Conservation (phyloP, 2,797 vertebrate species). For the Acanthurus leucopareius region DNA sequence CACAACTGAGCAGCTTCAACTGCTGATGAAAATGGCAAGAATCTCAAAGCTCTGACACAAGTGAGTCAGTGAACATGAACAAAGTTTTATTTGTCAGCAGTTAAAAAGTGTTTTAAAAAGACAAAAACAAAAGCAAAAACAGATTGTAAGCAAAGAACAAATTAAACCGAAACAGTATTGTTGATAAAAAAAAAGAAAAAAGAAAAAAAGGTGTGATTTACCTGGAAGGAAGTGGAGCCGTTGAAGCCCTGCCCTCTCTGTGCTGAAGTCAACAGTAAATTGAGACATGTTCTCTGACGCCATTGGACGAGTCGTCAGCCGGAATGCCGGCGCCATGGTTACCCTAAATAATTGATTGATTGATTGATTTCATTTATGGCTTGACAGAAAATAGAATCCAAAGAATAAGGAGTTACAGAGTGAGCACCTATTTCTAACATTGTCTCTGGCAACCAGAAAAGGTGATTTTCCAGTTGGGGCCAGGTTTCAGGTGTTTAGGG, state of each 20-base stretch:
- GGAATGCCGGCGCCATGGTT: slow-evolving; percentile 94
- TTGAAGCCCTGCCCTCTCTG: slow-evolving; percentile 89
- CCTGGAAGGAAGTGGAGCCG: slow-evolving; percentile 93
- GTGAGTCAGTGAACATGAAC: not conserved
- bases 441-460: slow-evolving; percentile 76
- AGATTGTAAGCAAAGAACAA: too few species aligned
- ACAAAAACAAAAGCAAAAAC: too few species aligned
- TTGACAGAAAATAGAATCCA: too few species aligned
- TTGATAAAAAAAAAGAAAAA: not conserved
- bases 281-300: slow-evolving; percentile 93
- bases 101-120: too few species aligned
- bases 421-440: too few species aligned
- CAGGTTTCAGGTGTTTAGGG: not conserved
- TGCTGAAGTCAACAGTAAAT: slow-evolving; percentile 92
- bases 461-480: not conserved
- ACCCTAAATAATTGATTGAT: too few species aligned
- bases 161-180: not conserved
- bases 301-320: slow-evolving; percentile 90
- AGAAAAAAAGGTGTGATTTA: slow-evolving; percentile 52
- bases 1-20: not conserved
- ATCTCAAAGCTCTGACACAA: not conserved
- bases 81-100: too few species aligned
- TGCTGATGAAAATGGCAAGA: not conserved
- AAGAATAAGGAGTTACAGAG: too few species aligned
- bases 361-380: too few species aligned